Base-by-base conservation (phyloP, 2,888 invertebrate species). In the Empis stercorea region DNA sequence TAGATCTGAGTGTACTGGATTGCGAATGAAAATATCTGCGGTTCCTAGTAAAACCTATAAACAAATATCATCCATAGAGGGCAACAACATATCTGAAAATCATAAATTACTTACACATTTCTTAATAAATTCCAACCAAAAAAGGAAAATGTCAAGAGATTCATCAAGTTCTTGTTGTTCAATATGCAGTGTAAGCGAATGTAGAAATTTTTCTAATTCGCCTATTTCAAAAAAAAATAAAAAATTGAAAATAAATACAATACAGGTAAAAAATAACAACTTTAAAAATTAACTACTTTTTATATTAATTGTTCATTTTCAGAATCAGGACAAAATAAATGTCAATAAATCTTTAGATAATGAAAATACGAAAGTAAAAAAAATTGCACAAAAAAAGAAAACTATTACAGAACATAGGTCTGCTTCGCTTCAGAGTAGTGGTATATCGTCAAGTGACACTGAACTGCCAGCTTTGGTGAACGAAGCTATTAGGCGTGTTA, bases 401-500 rank as follows among this genome's bases (percentile, higher is more conserved):
- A 7, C 27, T 11, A 23, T n/a, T n/a, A 38, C 30, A 38, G 15
- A 47, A 17, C n/a, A 23, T 39, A 20, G 14, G 27, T 27, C 40
- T 39, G 48, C 30, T 38, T 30, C 17, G 60, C 4, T 59, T 63
- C 17, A 62, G 40, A 59, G 63, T 43, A 61, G 63, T 52, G 61
- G 65, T 42, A 59, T 65, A 40, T 65, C 73, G 44, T 83, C 82
- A 36, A 80, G 84, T 59, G 84, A 85, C 66, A 82, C 82, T 74
- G 85, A 85, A 64, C 71, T 84, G 48, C 80, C 83, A 7, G 80
- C 80, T 46, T 71, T 84, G 48, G 84, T 85, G n/a, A 81, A 79
- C 57, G 84, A 82, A 15, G 79, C 84, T 43, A 84, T 86, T 51
- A 82, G 84, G 61, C 73, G 85, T 51, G 81, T 84, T 6, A 27